Conservation (phyloP, 2,113 vertebrate species). For the cattle (Bos taurus) region ARS-UCD2.0 NC_037329.1:9306501-9307000, state of each 20-base stretch:
- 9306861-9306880: accelerated
- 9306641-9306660: background rate
- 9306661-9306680: background rate
- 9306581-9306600: background rate
- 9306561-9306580: background rate
- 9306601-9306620: background rate
- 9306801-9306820: background rate
- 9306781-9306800: background rate
- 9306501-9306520: background rate
- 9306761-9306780: background rate
- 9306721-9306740: background rate
- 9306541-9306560: background rate
- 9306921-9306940: too few species aligned
- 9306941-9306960: too few species aligned
- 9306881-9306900: too few species aligned
- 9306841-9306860: too few species aligned
- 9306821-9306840: too few species aligned
- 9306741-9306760: background rate
- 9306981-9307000: too few species aligned
- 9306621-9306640: background rate
- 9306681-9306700: background rate
- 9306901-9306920: too few species aligned
- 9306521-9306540: background rate
- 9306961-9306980: too few species aligned
- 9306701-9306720: background rate